Conservation (phyloP, 2,113 vertebrate species). For the Falco punctatus region DNA sequence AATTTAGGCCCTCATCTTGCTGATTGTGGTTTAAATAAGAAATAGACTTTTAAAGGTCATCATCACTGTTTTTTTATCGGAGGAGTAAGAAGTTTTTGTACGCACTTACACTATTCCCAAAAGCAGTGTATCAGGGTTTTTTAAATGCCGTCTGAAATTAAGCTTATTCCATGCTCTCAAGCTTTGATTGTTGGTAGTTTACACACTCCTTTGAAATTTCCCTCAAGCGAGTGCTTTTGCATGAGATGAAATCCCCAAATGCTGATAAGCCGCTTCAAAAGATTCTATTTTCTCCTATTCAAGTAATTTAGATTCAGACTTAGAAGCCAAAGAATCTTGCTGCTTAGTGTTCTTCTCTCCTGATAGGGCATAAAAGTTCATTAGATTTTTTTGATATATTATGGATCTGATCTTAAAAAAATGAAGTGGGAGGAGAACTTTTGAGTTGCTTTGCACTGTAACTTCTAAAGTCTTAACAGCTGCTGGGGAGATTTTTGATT, state of each 20-base stretch:
- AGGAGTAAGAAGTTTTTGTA: neutral
- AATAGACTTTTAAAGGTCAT: neutral
- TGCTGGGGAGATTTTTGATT: neutral
- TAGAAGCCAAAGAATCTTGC: slow-evolving; percentile 2
- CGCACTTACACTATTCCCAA: neutral
- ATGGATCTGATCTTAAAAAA: slow-evolving; percentile 23
- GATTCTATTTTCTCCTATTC: slow-evolving; percentile 20
- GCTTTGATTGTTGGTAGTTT: slow-evolving; percentile 39
- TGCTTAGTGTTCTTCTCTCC: slow-evolving; percentile 21
- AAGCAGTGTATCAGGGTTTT: neutral
- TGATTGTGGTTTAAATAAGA: neutral
- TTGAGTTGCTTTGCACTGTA: neutral
- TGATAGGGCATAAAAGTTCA: slow-evolving; percentile 25
- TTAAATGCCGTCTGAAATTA: slow-evolving; percentile 27
- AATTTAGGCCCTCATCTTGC: neutral
- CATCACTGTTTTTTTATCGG: neutral
- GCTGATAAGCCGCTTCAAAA: slow-evolving; percentile 50
- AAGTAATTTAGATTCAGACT: slow-evolving; percentile 27
- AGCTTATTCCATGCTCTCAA: neutral
- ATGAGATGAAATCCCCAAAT: slow-evolving; percentile 48
- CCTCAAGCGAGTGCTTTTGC: slow-evolving; percentile 2
- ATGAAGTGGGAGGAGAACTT: neutral
- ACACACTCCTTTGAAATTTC: slow-evolving; percentile 46
- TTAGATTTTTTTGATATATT: slow-evolving; percentile 28
- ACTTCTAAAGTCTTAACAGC: neutral